Evolutionary conservation across 2,888 invertebrate genomes (phyloP).

Genomic region (Podabrus alpinus): DNA sequence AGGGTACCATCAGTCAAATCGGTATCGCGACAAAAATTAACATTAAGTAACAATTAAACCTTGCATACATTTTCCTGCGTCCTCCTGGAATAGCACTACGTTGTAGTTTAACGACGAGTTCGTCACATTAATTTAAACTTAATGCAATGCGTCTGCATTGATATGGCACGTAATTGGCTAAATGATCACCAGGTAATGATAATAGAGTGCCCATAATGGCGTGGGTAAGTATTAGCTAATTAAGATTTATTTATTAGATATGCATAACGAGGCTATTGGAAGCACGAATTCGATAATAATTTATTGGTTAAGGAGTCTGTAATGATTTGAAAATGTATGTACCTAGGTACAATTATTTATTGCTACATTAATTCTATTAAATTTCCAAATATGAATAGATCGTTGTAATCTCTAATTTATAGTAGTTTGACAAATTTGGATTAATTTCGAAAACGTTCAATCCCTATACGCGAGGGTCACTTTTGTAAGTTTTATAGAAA

Average conservation of each 20-base stretch:
- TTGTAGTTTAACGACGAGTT: conserved; percentile 17
- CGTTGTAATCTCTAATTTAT: neutral
- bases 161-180: conserved; percentile 47
- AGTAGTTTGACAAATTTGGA: neutral
- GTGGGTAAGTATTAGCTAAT: conserved; percentile 49
- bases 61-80: conserved; percentile 9
- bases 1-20: neutral
- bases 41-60: conserved; percentile 19
- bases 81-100: neutral
- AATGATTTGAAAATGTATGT: conserved; percentile 11
- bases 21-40: conserved; percentile 7
- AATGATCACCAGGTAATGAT: conserved; percentile 48
- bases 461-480: neutral
- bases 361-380: neutral
- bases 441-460: neutral
- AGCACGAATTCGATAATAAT: conserved; percentile 31
- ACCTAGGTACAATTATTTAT: neutral
- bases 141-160: conserved; percentile 42
- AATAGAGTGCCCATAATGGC: conserved; percentile 50
- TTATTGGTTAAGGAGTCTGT: conserved; percentile 27
- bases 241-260: conserved; percentile 52
- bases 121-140: conserved; percentile 32
- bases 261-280: conserved; percentile 37
- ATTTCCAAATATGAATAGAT: neutral
- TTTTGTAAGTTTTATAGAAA: neutral